A percentile compares a stretch with the other conserved stretches of the same genome.
phyloP scores from a whole-genome alignment of 2,888 invertebrate species.

The Physocephala rufipes region DNA sequence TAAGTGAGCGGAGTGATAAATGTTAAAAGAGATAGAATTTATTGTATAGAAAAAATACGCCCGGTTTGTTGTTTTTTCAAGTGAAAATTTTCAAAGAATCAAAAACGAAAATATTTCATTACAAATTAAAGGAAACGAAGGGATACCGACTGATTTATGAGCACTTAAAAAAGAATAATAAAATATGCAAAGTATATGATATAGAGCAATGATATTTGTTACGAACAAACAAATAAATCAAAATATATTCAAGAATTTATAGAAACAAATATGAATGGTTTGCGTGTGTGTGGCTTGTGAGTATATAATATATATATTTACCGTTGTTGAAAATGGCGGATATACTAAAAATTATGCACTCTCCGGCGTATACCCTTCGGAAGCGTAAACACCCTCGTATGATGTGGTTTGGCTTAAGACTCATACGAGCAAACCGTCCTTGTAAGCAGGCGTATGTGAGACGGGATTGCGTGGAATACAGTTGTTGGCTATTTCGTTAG shows the following conservation, averaged over 20 bases:
- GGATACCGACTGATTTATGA: constrained; percentile 53
- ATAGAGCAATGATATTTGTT: background rate
- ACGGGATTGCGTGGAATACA: too few relatives aligned
- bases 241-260: background rate
- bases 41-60: background rate
- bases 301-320: background rate
- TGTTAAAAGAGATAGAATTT: background rate
- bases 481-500: too few relatives aligned
- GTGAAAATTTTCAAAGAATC: constrained; percentile 20
- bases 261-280: background rate
- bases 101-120: constrained; percentile 30
- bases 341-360: constrained; percentile 39
- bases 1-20: background rate
- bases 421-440: too few relatives aligned
- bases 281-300: background rate
- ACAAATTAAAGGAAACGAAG: constrained; percentile 21
- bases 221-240: background rate
- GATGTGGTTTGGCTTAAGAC: too few relatives aligned
- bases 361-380: constrained; percentile 39
- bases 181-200: constrained; percentile 30
- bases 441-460: too few relatives aligned
- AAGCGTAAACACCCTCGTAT: background rate
- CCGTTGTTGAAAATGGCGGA: constrained; percentile 35
- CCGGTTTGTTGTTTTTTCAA: background rate
- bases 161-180: constrained; percentile 55